Conservation (phyloP, 2,113 vertebrate species). For the Psophia crepitans region DNA sequence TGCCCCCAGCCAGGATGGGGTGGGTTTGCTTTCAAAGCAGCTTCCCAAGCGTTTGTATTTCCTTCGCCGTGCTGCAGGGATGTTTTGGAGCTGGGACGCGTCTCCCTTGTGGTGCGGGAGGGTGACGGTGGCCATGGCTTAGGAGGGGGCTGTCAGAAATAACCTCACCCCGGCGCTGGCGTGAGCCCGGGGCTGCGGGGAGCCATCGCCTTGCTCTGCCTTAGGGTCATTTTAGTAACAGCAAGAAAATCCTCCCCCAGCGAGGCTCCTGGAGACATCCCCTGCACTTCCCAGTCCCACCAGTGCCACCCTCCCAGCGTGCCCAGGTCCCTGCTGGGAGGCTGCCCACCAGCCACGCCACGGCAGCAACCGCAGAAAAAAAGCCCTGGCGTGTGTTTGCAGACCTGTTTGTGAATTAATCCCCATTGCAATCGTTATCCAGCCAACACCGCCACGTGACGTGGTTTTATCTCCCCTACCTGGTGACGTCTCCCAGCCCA, state of each 20-base stretch:
- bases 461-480: background rate
- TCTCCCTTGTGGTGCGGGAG: background rate
- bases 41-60: background rate
- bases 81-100: background rate
- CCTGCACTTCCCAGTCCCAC: background rate
- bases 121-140: background rate
- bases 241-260: background rate
- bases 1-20: background rate
- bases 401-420: background rate
- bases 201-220: background rate
- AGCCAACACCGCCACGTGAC: accelerated
- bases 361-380: accelerated
- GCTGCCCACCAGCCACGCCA: background rate
- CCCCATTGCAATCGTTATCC: background rate
- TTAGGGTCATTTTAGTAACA: background rate
- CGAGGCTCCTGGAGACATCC: background rate
- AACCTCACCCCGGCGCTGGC: background rate
- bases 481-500: background rate
- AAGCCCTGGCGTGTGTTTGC: too few relatives aligned
- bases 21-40: background rate
- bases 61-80: background rate
- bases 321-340: background rate
- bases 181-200: background rate
- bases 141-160: background rate
- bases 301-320: background rate